phyloP scores from a whole-genome alignment of 2,113 vertebrate genomes.

The Potamarius usumacintae region DNA sequence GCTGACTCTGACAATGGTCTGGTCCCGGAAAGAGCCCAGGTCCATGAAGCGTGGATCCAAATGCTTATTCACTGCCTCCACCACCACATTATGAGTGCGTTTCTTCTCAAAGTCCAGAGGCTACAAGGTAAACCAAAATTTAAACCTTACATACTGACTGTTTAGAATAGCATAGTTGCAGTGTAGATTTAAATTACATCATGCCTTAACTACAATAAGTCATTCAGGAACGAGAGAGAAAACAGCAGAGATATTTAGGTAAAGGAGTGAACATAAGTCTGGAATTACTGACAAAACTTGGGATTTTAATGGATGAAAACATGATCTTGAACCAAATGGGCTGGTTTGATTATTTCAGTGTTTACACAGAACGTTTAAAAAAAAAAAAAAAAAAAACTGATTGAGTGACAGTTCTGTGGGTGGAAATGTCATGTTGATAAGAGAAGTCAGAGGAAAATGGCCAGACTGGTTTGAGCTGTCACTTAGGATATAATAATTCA shows the following conservation, averaged over 20 bases:
- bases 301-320: too few species aligned
- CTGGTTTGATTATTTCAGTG: too few species aligned
- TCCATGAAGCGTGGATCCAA: constrained; percentile 90
- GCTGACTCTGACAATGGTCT: constrained; percentile 88
- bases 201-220: not conserved
- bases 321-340: too few species aligned
- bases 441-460: too few species aligned
- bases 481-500: too few species aligned
- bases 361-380: too few species aligned
- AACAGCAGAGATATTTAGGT: not conserved
- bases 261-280: not conserved
- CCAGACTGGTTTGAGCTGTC: too few species aligned
- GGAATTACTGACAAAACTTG: too few species aligned
- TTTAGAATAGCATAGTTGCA: too few species aligned
- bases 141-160: not conserved
- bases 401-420: too few species aligned
- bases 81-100: constrained; percentile 87
- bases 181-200: not conserved
- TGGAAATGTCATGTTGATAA: too few species aligned
- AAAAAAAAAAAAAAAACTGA: too few species aligned
- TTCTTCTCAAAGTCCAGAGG: constrained; percentile 90
- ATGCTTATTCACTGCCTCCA: constrained; percentile 95
- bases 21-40: constrained; percentile 91
- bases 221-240: not conserved
- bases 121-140: constrained; percentile 64